Evolutionary conservation across 2,888 invertebrate genomes (phyloP).

Genomic region (Drosophila buzzatii): DNA sequence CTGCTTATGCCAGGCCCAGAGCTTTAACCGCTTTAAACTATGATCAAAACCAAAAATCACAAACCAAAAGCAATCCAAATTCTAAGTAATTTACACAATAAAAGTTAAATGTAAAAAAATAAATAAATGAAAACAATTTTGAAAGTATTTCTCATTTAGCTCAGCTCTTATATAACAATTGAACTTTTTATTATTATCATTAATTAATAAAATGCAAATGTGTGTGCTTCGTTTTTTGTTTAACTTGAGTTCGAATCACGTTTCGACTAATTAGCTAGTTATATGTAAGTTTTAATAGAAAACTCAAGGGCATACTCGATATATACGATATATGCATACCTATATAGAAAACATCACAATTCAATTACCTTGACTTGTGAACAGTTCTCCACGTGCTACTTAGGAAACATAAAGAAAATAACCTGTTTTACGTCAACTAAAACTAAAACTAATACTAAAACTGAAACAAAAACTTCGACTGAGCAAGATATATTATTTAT

Average conservation of each 20-base stretch:
- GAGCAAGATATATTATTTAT: neutral
- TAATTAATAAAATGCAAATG: conserved; percentile 50
- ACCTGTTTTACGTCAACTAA: conserved; percentile 5
- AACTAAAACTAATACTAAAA: neutral
- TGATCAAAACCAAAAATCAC: neutral
- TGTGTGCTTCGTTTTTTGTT: neutral
- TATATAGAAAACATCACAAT: conserved; percentile 46
- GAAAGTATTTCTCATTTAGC: neutral
- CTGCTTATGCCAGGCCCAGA: conserved; percentile 27
- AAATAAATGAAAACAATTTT: conserved; percentile 1
- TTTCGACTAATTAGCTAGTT: conserved; percentile 34
- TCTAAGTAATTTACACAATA: conserved; percentile 50
- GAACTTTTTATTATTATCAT: conserved; percentile 8
- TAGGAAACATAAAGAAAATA: conserved; percentile 44
- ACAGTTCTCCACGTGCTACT: conserved; percentile 54
- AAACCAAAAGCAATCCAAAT: conserved; percentile 25
- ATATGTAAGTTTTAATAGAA: conserved; percentile 46
- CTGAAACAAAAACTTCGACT: no score
- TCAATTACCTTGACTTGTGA: conserved; percentile 55
- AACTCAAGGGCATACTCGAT: conserved; percentile 54
- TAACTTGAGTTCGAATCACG: conserved; percentile 34
- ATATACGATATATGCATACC: neutral
- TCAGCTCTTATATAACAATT: conserved; percentile 13
- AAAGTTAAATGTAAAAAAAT: conserved; percentile 29
- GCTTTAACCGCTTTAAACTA: conserved; percentile 47